Evolutionary conservation across 2,113 vertebrate species (phyloP).

Genomic region (Stegastes partitus): DNA sequence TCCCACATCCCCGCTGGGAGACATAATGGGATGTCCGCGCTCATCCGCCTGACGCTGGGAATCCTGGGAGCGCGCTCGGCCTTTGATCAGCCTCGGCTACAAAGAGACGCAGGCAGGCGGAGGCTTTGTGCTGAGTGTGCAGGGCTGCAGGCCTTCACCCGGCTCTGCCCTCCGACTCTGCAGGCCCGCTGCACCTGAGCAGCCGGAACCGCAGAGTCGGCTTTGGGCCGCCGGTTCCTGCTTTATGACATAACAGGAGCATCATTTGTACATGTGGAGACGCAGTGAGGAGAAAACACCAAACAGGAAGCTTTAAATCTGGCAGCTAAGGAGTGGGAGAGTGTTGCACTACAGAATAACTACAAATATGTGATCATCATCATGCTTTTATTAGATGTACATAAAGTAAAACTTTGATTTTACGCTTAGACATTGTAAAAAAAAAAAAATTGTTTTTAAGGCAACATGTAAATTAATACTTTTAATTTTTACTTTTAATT

Average conservation of each 20-base stretch:
- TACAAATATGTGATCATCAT: too few species aligned
- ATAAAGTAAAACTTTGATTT: too few species aligned
- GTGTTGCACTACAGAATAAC: too few species aligned
- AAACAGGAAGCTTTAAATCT: too few species aligned
- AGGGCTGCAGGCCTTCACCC: constrained; percentile 59
- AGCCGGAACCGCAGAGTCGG: not conserved
- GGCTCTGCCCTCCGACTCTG: constrained; percentile 50
- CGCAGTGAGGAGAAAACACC: too few species aligned
- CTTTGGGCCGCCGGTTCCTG: not conserved
- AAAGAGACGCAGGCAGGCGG: constrained; percentile 60
- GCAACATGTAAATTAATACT: too few species aligned
- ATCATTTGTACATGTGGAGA: too few species aligned
- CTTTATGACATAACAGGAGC: not conserved
- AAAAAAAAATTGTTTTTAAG: too few species aligned
- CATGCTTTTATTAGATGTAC: too few species aligned
- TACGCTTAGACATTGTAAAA: too few species aligned
- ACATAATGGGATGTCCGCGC: constrained; percentile 66
- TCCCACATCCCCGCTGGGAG: constrained; percentile 40
- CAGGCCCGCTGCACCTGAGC: constrained; percentile 14
- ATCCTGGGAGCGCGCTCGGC: constrained; percentile 61
- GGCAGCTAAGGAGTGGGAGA: too few species aligned
- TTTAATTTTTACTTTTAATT: too few species aligned
- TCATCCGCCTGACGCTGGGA: constrained; percentile 64
- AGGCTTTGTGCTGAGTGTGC: constrained; percentile 63
- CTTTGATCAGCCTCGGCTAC: constrained; percentile 75